These are phyloP conservation scores for Ptychadena robeensis DNA, from an alignment of 2,797 vertebrate genomes.

Conservation along the genomic window DNA sequence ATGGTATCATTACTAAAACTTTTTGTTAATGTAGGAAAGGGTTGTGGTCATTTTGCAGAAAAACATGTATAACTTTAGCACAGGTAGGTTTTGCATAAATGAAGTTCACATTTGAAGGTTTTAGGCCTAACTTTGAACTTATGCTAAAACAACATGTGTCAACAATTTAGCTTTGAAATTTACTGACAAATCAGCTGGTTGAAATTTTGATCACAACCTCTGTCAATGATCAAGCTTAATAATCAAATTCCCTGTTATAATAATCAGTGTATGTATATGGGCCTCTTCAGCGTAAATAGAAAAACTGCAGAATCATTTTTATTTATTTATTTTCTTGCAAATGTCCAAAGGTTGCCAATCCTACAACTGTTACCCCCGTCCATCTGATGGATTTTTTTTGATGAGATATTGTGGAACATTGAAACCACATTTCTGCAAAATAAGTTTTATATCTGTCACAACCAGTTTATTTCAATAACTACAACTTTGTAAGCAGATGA, in stretches of 20 bases:
- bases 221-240: no score
- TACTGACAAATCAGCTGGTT: no score
- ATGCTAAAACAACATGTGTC: no score
- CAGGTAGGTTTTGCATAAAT: no score
- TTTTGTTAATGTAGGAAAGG: no score
- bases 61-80: no score
- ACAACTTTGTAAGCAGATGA: slow-evolving; percentile 25
- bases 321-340: background rate
- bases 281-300: background rate
- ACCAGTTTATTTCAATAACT: slow-evolving; percentile 46
- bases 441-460: slow-evolving; percentile 35
- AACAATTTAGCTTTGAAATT: no score
- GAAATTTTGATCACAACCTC: no score
- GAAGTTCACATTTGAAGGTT: no score
- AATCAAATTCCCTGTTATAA: background rate
- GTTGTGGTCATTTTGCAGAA: no score
- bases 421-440: slow-evolving; percentile 54
- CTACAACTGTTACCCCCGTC: background rate
- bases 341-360: slow-evolving; percentile 13
- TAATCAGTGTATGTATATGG: background rate
- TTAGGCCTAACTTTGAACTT: no score
- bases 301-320: background rate
- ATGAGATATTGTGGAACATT: slow-evolving; percentile 48
- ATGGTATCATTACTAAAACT: no score
- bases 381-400: slow-evolving; percentile 22